Base-by-base conservation (phyloP, 2,888 invertebrate species). In the Andrena trimmerana region DNA sequence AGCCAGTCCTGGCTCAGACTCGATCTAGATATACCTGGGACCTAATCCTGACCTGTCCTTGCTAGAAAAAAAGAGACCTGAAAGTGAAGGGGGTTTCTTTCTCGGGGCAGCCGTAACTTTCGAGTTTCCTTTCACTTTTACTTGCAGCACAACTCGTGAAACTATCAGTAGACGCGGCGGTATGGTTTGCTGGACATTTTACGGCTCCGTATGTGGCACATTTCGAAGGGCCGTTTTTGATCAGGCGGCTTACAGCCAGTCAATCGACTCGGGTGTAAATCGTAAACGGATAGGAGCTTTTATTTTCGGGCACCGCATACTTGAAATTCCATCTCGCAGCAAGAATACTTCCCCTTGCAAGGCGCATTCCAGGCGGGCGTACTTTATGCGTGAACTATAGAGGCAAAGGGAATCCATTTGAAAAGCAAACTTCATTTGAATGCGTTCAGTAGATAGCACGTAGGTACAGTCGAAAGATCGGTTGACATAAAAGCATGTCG, bases 381-480 rank as follows among this genome's bases (percentile, higher is more conserved):
- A 74, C 67, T 84, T 83, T 78, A 70, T 83, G 79, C 69, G 84
- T 74, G 74, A 62, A n/a, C 50, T 33, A 42, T 24, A 29, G 42
- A 50, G 27, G 57, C 29, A 52, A 74, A 59, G 73, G 62, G 84
- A 74, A 78, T 74, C 84, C 66, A 83, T 83, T 84, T 83, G 83
- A 74, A 83, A 84, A 78, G 83, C 70, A 83, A 84, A 83, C 84
- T 82, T 82, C 83, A 75, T 82, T 82, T 71, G 82, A 82, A 82
- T 82, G 70, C 70, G 70, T 70, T 82, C 81, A 62, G 33, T 71
- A 29, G 70, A 81, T 75, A 71, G 69, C 60, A 67, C 50, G 81
- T 82, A 62, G 73, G 62, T 71, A 59, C 65, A 33, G 62, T 5
- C 48, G 48, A 62, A 54, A 57, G 81, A 67, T 67, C 81, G 81